Percentiles rank a stretch among this genome's conserved stretches.
phyloP scores from a whole-genome alignment of 92 coral and sea anemone species.

The Epizoanthus rinbou region DNA sequence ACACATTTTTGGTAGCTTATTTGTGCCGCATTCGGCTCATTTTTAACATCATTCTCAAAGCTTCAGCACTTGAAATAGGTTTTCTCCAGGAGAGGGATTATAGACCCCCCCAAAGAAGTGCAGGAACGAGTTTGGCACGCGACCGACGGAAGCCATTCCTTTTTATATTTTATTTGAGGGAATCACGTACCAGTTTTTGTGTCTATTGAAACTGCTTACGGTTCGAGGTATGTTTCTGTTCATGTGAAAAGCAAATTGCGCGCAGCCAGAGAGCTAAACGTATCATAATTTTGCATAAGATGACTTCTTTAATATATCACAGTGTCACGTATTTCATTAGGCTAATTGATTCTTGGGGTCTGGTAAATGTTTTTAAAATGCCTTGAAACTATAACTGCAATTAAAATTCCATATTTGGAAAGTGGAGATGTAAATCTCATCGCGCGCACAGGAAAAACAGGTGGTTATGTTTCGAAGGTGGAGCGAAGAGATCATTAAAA shows the following conservation, averaged over 20 bases:
- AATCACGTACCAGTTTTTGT: conserved; percentile 21
- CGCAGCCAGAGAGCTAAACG: not conserved
- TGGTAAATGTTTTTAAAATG: conserved; percentile 49
- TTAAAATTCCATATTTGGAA: conserved; percentile 55
- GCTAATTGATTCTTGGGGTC: conserved; percentile 53
- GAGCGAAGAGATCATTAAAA: conserved; percentile 23
- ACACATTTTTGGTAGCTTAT: conserved; percentile 30
- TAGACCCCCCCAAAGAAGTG: conserved; percentile 47
- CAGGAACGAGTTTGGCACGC: conserved; percentile 32
- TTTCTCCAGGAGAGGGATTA: conserved; percentile 21
- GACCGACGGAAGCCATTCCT: conserved; percentile 27
- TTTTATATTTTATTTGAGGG: not conserved
- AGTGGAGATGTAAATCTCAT: not conserved
- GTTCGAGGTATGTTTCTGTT: not conserved
- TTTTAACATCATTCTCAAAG: conserved; percentile 32
- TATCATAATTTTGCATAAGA: not conserved
- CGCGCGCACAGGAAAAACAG: conserved; percentile 20
- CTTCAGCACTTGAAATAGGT: conserved; percentile 27
- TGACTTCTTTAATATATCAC: not conserved
- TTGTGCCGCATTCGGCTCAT: conserved; percentile 36
- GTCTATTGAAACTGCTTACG: not conserved
- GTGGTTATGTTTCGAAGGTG: not conserved
- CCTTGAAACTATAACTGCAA: conserved; percentile 38
- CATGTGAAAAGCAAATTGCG: not conserved
- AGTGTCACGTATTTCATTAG: conserved; percentile 27